Percentiles rank a stretch among this genome's conserved stretches.
Conservation (phyloP, 23 tunicate genomes). For the Oikopleura dioica region DNA sequence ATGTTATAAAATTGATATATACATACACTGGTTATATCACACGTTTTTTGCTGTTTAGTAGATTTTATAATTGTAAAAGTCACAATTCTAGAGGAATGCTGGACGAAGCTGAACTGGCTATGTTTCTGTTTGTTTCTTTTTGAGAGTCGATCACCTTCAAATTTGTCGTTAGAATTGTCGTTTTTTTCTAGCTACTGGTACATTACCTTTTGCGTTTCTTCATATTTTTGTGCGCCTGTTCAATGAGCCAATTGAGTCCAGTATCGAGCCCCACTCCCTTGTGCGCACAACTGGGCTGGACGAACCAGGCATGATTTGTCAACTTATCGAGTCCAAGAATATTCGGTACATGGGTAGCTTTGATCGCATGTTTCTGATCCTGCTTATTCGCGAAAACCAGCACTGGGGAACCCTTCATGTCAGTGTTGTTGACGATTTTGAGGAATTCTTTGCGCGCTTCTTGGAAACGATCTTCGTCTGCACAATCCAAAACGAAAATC, state of each 20-base stretch:
- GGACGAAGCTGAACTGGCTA: too few relatives aligned
- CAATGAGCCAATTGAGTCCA: slow-evolving; percentile 46
- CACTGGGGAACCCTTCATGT: slow-evolving; percentile 76
- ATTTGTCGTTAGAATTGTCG: too few relatives aligned
- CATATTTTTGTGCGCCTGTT: too few relatives aligned
- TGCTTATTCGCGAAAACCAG: slow-evolving; percentile 84
- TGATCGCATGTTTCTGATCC: slow-evolving; percentile 67
- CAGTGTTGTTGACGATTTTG: slow-evolving; percentile 49
- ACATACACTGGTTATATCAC: too few relatives aligned
- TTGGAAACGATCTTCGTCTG: slow-evolving; percentile 63
- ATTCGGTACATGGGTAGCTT: slow-evolving; percentile 33
- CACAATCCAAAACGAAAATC: slow-evolving; percentile 87
- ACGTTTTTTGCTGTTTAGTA: too few relatives aligned
- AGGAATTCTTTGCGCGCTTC: slow-evolving; percentile 72
- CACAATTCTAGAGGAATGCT: too few relatives aligned
- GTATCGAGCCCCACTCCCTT: slow-evolving; percentile 55
- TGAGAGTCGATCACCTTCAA: too few relatives aligned
- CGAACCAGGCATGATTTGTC: slow-evolving; percentile 48
- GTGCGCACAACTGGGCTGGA: slow-evolving; percentile 86
- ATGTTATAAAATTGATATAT: too few relatives aligned
- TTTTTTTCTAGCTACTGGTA: too few relatives aligned
- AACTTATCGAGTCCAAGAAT: slow-evolving; percentile 31
- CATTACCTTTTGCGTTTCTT: too few relatives aligned
- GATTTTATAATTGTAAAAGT: too few relatives aligned
- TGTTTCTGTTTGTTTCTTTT: too few relatives aligned